These are phyloP conservation scores for Conops quadrifasciatus DNA, from an alignment of 2,888 invertebrate species.

Conservation along the genomic window DNA sequence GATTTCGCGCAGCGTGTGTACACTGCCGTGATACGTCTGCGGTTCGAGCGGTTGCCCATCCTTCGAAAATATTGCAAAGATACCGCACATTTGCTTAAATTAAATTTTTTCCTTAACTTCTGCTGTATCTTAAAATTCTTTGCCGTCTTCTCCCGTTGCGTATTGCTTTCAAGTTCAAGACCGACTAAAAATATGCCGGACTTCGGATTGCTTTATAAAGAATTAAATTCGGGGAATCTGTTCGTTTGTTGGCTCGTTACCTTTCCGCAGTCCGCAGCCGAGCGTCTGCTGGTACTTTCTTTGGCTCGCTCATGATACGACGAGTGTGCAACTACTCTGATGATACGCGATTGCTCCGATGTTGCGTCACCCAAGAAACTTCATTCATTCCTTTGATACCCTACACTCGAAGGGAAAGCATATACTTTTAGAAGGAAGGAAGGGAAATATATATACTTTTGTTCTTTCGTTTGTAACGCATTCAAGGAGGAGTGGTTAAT, in stretches of 20 bases:
- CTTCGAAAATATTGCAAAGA: constrained; percentile 63
- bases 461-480: too few species aligned
- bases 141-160: neutral
- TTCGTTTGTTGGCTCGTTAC: neutral
- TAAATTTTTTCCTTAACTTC: constrained; percentile 2
- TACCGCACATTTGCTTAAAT: constrained; percentile 59
- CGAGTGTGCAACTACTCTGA: too few species aligned
- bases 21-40: constrained; percentile 49
- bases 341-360: constrained; percentile 13
- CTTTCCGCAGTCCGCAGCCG: neutral
- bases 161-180: constrained; percentile 20
- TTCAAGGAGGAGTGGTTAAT: too few species aligned
- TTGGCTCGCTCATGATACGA: constrained; percentile 16
- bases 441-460: too few species aligned
- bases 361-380: constrained; percentile 31
- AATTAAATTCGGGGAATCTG: neutral
- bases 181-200: constrained; percentile 30
- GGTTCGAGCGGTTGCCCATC: constrained; percentile 52
- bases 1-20: constrained; percentile 57
- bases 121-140: constrained; percentile 6
- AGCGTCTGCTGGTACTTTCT: neutral
- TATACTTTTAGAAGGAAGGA: too few species aligned
- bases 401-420: too few species aligned
- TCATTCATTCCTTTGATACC: neutral
- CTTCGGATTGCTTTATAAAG: constrained; percentile 34